Evolutionary conservation across 2,888 invertebrate species (phyloP), one percentile per base, ranked within the genome.

Genomic region (Drosophila neonasuta): DNA sequence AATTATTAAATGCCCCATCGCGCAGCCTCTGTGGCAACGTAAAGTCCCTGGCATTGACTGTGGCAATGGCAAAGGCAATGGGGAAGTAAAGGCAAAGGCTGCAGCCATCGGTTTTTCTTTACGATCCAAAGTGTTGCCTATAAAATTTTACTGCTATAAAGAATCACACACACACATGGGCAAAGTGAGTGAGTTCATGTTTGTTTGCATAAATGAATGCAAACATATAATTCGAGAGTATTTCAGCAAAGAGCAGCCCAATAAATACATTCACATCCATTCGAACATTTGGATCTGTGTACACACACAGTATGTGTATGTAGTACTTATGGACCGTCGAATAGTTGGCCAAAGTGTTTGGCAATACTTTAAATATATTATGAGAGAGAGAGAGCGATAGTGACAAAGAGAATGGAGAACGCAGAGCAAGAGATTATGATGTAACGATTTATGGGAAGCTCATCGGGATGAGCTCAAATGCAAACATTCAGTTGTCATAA

Each of bases 1-100:
- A 81, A 85, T 81, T 81, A 82, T 85, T 85, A 81, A 80, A 80
- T 77, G 77, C 77, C 67, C 65, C 77, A 73, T 36, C 62, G 56
- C 64, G 56, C 32, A 32, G 61, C 36, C 60, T 45, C 30, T 36
- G 45, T 52, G 51, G 29, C 51, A 39, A 29, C 50, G 36, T 9
- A 24, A 24, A 24, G 24, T 24, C 24, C 24, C 24, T 24, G 24
- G 24, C 24, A 24, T 24, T 24, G 24, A 24, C 50, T 29, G 44
- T 55, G 34, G 54, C 30, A 49, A 15, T 13, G 17, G 15, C 54
- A 55, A 24, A 6, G 24, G 24, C 54, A 55, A 24, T 24, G 24
- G 24, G 24, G 24, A 24, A 24, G 24, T 24, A 24, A 6, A n/a
- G 41, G 41, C 24, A 52, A 57, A 45, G 51, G 57, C 66, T 56